Evolutionary conservation across 2,113 vertebrate species (phyloP).

Genomic region (Protobothrops flavoviridis): DNA sequence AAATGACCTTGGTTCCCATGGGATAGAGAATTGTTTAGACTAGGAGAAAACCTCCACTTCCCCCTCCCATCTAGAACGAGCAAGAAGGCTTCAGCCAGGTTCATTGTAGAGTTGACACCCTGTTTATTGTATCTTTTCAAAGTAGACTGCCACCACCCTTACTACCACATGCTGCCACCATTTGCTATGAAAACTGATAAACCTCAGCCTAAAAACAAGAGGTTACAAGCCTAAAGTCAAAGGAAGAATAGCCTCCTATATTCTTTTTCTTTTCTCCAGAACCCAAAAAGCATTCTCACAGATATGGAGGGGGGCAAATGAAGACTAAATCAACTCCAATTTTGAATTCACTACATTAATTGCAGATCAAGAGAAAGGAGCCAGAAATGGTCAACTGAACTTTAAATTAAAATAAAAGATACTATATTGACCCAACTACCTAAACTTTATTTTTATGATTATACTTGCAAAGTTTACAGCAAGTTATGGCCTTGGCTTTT

Average conservation of each 20-base stretch:
- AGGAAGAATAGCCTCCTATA: background rate
- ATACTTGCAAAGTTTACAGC: background rate
- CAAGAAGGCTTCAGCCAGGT: too few species aligned
- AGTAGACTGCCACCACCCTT: background rate
- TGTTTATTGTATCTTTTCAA: background rate
- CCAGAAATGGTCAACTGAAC: background rate
- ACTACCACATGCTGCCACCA: background rate
- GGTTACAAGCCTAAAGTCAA: background rate
- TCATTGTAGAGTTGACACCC: background rate
- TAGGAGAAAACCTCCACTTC: too few species aligned
- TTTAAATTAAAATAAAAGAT: background rate
- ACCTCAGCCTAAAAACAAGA: background rate
- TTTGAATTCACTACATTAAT: background rate
- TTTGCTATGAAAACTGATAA: background rate
- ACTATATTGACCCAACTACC: background rate
- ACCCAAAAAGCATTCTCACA: background rate
- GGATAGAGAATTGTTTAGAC: too few species aligned
- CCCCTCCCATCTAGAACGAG: too few species aligned
- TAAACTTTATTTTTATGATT: background rate
- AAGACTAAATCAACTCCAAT: background rate
- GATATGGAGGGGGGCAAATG: background rate
- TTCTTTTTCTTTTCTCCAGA: background rate
- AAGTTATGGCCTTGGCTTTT: background rate
- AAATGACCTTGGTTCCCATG: too few species aligned
- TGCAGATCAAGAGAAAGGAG: background rate